Conservation (phyloP, 2,888 invertebrate genomes). For the Chymomyza amoena region DNA sequence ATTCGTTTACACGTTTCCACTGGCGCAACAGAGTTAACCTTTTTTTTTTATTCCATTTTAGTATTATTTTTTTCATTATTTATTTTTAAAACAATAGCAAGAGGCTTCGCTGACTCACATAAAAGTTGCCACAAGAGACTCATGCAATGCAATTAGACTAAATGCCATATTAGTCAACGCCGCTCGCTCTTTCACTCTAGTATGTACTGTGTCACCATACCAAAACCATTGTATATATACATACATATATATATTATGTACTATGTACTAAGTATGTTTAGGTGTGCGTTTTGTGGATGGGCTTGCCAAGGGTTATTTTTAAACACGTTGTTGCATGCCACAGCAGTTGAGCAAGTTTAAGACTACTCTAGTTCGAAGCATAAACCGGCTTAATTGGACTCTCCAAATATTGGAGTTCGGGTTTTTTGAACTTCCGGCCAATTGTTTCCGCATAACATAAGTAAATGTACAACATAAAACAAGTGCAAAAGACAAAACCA, state of each 20-base stretch:
- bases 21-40: not conserved
- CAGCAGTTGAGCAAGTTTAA: not conserved
- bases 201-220: not conserved
- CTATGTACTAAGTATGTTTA: not conserved
- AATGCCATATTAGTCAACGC: conserved; percentile 57
- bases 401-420: not conserved
- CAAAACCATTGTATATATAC: not conserved
- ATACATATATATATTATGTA: not conserved
- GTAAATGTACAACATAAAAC: not conserved
- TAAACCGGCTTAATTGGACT: conserved; percentile 1
- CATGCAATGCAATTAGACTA: conserved; percentile 54
- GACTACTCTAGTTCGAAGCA: not conserved
- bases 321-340: not conserved
- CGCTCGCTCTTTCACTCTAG: not conserved
- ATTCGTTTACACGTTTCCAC: conserved; percentile 39
- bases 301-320: conserved; percentile 8
- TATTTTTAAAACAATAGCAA: not conserved
- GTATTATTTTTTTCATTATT: not conserved
- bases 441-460: not conserved
- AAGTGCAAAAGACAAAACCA: conserved; percentile 16
- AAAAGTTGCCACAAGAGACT: conserved; percentile 14
- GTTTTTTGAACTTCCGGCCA: conserved; percentile 3
- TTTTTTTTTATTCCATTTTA: not conserved
- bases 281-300: not conserved
- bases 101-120: conserved; percentile 37